Percentiles rank a stretch among this genome's conserved stretches.
phyloP scores from a whole-genome alignment of 2,797 vertebrate species.

The Dendrocincla tyrannina region DNA sequence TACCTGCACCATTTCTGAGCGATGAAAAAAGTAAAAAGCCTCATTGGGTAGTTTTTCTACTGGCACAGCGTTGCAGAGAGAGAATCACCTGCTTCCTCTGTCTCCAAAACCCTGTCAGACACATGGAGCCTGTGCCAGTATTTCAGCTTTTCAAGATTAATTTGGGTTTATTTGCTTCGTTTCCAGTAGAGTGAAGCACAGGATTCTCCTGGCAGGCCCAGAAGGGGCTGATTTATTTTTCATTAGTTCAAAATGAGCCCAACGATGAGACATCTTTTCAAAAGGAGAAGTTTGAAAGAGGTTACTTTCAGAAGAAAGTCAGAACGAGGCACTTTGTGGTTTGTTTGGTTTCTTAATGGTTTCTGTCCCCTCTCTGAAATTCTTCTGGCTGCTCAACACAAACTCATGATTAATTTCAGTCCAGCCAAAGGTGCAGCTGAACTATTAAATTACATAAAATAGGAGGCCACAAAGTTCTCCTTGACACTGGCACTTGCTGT shows the following conservation, averaged over 20 bases:
- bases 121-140: fast-evolving
- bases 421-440: not conserved
- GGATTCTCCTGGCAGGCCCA: not conserved
- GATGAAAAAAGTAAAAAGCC: not conserved
- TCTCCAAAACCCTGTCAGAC: not conserved
- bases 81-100: not conserved
- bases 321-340: constrained; percentile 8
- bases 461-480: not conserved
- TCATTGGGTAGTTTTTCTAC: not conserved
- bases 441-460: not conserved
- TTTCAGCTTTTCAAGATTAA: not conserved
- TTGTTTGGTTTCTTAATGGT: constrained; percentile 46
- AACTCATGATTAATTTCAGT: not conserved
- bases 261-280: not conserved
- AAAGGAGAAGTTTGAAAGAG: not conserved
- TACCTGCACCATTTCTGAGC: not conserved
- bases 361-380: constrained; percentile 11
- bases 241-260: not conserved
- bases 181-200: not conserved
- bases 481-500: not conserved
- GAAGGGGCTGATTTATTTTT: not conserved
- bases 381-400: not conserved
- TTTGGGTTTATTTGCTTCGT: constrained; percentile 28
- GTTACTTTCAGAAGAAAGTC: not conserved
- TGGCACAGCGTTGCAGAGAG: not conserved